Percentiles rank a stretch among this genome's conserved stretches.
phyloP scores from a whole-genome alignment of 1,140 invertebrate species.

The Ceratina australensis region DNA sequence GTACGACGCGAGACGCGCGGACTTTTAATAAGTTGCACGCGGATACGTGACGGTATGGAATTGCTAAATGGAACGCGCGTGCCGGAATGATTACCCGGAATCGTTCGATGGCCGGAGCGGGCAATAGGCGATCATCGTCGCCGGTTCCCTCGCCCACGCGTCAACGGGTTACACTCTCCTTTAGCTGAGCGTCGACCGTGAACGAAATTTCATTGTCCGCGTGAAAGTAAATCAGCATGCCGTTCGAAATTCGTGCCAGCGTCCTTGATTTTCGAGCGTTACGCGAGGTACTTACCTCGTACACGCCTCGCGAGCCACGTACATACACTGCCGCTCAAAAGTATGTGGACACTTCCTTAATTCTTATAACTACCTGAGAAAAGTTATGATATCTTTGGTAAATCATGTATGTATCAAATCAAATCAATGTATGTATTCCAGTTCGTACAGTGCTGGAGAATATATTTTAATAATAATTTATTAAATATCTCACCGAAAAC shows the following conservation, averaged over 20 bases:
- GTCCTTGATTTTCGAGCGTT: slow-evolving; percentile 17
- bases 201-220: slow-evolving; percentile 35
- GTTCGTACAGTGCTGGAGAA: too few species aligned
- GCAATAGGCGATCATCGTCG: slow-evolving; percentile 18
- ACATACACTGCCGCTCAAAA: too few species aligned
- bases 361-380: too few species aligned
- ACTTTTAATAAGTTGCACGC: slow-evolving; percentile 45
- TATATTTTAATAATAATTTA: too few species aligned
- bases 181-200: slow-evolving; percentile 12
- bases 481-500: too few species aligned
- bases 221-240: slow-evolving; percentile 38
- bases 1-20: slow-evolving; percentile 35
- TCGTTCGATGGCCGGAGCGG: slow-evolving; percentile 39
- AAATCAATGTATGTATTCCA: too few species aligned
- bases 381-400: too few species aligned
- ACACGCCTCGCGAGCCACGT: too few species aligned
- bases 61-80: slow-evolving; percentile 61
- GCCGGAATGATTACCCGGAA: slow-evolving; percentile 54
- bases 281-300: neutral
- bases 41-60: slow-evolving; percentile 34
- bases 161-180: neutral
- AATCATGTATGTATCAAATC: too few species aligned
- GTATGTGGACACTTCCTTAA: too few species aligned
- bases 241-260: slow-evolving; percentile 28
- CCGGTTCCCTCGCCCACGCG: slow-evolving; percentile 6